phyloP scores from a whole-genome alignment of 2,888 invertebrate genomes.

The Lasioglossum villosulum region DNA sequence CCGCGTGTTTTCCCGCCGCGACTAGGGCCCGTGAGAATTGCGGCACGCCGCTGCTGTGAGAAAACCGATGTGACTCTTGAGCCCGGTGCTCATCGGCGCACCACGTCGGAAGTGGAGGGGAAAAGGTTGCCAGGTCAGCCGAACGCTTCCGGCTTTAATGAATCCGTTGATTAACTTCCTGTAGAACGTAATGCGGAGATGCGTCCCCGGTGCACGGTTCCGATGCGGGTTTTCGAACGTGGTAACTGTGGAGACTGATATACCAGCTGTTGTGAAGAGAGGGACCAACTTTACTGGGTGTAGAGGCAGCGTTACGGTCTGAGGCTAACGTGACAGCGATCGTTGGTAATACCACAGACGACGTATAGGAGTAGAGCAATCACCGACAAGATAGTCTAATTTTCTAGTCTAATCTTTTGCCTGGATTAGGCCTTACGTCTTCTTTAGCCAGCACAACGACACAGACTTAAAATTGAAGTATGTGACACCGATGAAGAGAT shows the following conservation, averaged over 20 bases:
- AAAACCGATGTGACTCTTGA: slow-evolving; percentile 8
- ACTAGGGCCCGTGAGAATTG: not conserved
- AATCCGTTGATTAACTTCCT: not conserved
- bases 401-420: too few relatives aligned
- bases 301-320: not conserved
- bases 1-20: not conserved
- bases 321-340: not conserved
- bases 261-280: not conserved
- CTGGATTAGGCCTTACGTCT: too few relatives aligned
- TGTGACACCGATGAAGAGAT: too few relatives aligned
- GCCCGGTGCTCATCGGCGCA: not conserved
- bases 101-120: not conserved
- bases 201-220: not conserved
- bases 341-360: not conserved
- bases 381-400: too few relatives aligned
- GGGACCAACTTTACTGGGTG: not conserved
- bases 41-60: slow-evolving; percentile 15
- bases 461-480: too few relatives aligned
- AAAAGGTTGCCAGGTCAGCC: not conserved
- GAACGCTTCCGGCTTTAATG: slow-evolving; percentile 3
- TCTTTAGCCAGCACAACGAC: too few relatives aligned
- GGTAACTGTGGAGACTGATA: not conserved
- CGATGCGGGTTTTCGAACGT: not conserved
- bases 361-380: too few relatives aligned
- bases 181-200: not conserved